These are phyloP conservation scores for Phenganax subtilis DNA, from an alignment of 92 coral and sea anemone species.

Conservation along the genomic window DNA sequence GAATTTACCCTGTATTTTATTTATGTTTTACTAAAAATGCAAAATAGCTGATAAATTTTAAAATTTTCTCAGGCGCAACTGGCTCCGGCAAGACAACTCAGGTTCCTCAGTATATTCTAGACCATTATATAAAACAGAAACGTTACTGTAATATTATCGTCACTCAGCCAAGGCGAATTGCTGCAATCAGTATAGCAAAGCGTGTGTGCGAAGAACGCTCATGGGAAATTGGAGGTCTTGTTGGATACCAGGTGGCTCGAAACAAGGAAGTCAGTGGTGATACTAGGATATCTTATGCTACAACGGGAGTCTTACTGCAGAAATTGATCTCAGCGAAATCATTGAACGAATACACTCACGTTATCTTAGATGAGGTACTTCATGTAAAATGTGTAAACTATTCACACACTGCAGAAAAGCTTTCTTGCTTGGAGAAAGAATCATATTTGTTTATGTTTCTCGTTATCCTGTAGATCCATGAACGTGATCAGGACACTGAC, in stretches of 20 bases:
- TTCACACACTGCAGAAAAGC: not conserved
- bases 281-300: constrained; percentile 76
- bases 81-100: constrained; percentile 99
- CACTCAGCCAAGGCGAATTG: constrained; percentile 94
- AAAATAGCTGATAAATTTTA: not conserved
- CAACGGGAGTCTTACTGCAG: constrained; percentile 88
- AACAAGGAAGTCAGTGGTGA: constrained; percentile 82
- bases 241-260: constrained; percentile 92
- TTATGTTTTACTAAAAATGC: not conserved
- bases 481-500: constrained; percentile 92
- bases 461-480: constrained; percentile 64
- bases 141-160: constrained; percentile 87
- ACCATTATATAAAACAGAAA: constrained; percentile 76
- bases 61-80: constrained; percentile 65
- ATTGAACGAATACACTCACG: constrained; percentile 84
- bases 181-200: constrained; percentile 94
- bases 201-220: constrained; percentile 90
- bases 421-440: not conserved
- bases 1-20: not conserved
- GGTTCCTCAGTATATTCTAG: constrained; percentile 90
- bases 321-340: constrained; percentile 73
- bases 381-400: too few relatives aligned
- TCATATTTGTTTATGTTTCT: not conserved
- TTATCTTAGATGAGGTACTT: constrained; percentile 91
- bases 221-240: constrained; percentile 78